These are phyloP conservation scores for Apantesis nais DNA, from an alignment of 2,888 invertebrate species.

Conservation along the genomic window DNA sequence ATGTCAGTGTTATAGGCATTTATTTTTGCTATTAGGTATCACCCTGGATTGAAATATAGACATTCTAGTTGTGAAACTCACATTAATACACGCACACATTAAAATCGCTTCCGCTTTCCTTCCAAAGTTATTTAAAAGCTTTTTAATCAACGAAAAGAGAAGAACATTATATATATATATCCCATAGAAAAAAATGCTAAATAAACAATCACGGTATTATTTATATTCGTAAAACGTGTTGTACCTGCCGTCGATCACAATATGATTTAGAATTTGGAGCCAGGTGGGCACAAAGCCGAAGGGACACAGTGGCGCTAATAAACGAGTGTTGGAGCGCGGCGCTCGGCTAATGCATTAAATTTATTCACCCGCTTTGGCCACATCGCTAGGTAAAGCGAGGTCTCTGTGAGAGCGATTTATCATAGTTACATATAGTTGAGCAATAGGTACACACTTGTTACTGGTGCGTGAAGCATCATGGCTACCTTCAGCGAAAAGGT, in stretches of 20 bases:
- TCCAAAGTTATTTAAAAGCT: too few relatives aligned
- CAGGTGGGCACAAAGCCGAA: not conserved
- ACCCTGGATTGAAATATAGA: too few relatives aligned
- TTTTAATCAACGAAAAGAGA: too few relatives aligned
- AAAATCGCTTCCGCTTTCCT: too few relatives aligned
- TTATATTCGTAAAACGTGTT: not conserved
- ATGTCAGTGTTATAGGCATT: too few relatives aligned
- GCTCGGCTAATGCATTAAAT: slow-evolving; percentile 61
- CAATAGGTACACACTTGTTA: not conserved
- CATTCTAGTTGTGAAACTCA: too few relatives aligned
- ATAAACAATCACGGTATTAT: not conserved
- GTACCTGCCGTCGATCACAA: not conserved
- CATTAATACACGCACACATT: too few relatives aligned
- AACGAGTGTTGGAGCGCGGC: slow-evolving; percentile 35
- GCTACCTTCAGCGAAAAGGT: too few relatives aligned
- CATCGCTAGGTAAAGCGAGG: slow-evolving; percentile 27
- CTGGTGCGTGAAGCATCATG: too few relatives aligned
- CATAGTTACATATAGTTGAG: not conserved
- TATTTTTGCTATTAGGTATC: too few relatives aligned
- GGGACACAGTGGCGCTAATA: slow-evolving; percentile 30
- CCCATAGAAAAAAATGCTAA: too few relatives aligned
- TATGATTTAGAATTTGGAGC: not conserved
- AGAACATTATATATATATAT: too few relatives aligned
- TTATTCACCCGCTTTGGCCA: slow-evolving; percentile 52
- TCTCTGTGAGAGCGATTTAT: slow-evolving; percentile 17